Evolutionary conservation across 2,888 invertebrate genomes (phyloP).

Genomic region (Melipona bicolor): DNA sequence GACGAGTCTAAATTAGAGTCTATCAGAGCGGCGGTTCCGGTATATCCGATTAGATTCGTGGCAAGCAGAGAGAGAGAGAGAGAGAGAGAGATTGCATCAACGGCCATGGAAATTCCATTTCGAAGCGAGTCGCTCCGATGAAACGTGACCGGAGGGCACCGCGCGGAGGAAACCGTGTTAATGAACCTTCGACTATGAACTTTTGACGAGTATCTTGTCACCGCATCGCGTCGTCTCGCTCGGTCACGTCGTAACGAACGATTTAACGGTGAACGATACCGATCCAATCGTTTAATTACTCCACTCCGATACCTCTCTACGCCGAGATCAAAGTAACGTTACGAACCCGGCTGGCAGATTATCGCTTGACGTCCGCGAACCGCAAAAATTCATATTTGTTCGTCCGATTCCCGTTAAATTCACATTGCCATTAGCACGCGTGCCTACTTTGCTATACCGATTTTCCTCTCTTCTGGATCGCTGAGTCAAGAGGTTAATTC

Average conservation of each 20-base stretch:
- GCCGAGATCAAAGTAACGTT: conserved; percentile 22
- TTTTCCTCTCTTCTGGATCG: background rate
- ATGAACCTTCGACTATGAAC: conserved; percentile 39
- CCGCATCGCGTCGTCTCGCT: background rate
- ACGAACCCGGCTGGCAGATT: background rate
- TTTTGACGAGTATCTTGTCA: conserved; percentile 27
- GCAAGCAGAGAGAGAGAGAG: background rate
- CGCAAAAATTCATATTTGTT: conserved; percentile 1
- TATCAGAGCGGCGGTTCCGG: conserved; percentile 32
- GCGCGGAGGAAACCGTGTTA: conserved; percentile 51
- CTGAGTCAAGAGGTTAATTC: background rate
- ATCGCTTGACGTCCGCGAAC: background rate
- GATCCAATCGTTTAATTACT: conserved; percentile 43
- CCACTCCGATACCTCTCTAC: conserved; percentile 41
- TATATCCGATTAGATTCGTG: conserved; percentile 41
- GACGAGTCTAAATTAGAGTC: conserved; percentile 44
- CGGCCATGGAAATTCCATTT: conserved; percentile 57
- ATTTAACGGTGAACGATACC: conserved; percentile 41
- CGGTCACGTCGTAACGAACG: conserved; percentile 44
- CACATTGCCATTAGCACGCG: background rate
- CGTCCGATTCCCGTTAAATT: conserved; percentile 27
- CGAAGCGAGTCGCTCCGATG: conserved; percentile 35
- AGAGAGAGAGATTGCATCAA: conserved; percentile 42
- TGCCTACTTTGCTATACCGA: background rate
- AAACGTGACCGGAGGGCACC: conserved; percentile 14